Conservation (phyloP, 2,113 vertebrate genomes). For the Orientallactaga bullata region DNA sequence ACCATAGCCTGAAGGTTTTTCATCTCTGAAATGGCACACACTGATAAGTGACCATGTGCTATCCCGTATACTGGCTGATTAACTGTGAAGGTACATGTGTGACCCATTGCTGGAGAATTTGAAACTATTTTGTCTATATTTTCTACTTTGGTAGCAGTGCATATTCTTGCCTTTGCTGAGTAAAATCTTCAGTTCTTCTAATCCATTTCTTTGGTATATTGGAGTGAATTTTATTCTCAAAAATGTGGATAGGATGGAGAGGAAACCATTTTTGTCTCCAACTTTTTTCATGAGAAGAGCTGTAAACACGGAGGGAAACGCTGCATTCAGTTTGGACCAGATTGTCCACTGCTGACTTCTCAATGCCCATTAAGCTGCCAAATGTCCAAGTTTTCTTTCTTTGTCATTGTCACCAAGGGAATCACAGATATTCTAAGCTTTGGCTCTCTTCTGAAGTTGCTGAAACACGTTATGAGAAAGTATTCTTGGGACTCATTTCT, state of each 20-base stretch:
- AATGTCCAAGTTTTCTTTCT: constrained; percentile 30
- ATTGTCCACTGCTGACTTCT: not conserved
- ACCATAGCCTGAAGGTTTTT: not conserved
- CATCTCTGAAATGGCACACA: not conserved
- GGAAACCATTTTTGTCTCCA: not conserved
- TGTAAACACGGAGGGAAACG: not conserved
- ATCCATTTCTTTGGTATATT: not conserved
- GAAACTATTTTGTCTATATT: not conserved
- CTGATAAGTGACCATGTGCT: not conserved
- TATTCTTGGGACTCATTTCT: not conserved
- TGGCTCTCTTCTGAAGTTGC: not conserved
- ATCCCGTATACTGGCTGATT: not conserved
- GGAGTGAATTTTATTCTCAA: not conserved
- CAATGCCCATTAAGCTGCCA: not conserved
- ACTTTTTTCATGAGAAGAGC: not conserved
- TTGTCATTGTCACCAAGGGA: not conserved
- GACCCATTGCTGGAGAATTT: not conserved
- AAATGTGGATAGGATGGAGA: constrained; percentile 5
- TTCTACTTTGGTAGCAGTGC: not conserved
- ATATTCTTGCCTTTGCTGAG: not conserved
- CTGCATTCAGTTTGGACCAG: not conserved
- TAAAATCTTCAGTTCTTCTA: not conserved
- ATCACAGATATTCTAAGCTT: constrained; percentile 10
- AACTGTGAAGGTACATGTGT: not conserved
- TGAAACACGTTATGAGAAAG: constrained; percentile 30